Percentiles rank a stretch among this genome's conserved stretches.
Evolutionary conservation across 2,113 vertebrate genomes (phyloP).

Genomic region (Pseudorasbora parva): DNA sequence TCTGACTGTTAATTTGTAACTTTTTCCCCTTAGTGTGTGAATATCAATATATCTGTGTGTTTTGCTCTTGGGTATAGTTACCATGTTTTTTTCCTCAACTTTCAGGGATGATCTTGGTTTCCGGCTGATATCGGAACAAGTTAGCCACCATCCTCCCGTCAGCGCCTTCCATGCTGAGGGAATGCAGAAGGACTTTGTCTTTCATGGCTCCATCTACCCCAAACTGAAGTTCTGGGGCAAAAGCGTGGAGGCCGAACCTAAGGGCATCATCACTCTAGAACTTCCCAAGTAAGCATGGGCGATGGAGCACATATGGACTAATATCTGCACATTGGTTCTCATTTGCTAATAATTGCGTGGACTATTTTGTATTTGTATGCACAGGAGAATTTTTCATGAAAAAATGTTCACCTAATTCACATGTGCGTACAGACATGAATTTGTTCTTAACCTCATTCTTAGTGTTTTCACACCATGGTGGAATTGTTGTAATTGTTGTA

Average conservation of each 20-base stretch:
- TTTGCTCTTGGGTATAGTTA: background rate
- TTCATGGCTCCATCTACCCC: constrained; percentile 97
- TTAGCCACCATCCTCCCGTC: constrained; percentile 96
- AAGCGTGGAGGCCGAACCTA: constrained; percentile 96
- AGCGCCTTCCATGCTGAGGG: constrained; percentile 97
- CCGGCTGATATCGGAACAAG: constrained; percentile 95
- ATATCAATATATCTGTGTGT: background rate
- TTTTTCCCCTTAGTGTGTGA: background rate
- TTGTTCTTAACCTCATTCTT: too few species aligned
- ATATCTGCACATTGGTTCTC: background rate
- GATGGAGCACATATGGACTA: background rate
- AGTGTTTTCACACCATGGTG: too few species aligned
- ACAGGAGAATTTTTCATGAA: too few species aligned
- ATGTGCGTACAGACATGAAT: too few species aligned
- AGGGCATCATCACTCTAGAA: constrained; percentile 95
- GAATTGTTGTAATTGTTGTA: too few species aligned
- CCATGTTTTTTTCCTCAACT: background rate
- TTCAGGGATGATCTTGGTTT: constrained; percentile 94
- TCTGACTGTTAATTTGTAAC: background rate
- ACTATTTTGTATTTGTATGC: too few species aligned
- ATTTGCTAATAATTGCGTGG: too few species aligned
- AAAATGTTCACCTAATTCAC: too few species aligned
- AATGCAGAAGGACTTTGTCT: constrained; percentile 90
- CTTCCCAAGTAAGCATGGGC: constrained; percentile 85
- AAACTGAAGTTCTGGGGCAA: constrained; percentile 99